Conservation (phyloP, 2,797 vertebrate species). For the Anas georgica region DNA sequence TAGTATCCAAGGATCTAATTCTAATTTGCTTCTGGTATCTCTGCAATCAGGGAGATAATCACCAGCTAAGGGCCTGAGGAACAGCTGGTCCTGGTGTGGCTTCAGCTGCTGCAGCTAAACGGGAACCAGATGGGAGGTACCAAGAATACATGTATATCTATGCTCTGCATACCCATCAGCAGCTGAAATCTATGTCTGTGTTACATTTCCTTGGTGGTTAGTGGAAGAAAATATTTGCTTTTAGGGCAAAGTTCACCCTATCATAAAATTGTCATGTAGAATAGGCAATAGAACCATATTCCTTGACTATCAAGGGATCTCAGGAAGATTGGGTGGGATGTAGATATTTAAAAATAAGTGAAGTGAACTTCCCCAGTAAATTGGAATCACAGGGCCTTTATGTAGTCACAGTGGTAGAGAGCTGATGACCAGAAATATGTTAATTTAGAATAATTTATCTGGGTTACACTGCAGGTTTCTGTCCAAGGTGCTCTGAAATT, state of each 20-base stretch:
- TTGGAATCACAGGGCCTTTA: neutral
- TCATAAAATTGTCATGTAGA: neutral
- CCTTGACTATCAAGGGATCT: neutral
- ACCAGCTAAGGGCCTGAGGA: neutral
- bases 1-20: neutral
- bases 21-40: neutral
- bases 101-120: neutral
- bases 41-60: neutral
- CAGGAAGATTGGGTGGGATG: neutral
- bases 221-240: neutral
- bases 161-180: neutral
- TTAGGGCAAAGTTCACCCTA: neutral
- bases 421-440: neutral
- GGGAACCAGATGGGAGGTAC: neutral
- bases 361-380: neutral
- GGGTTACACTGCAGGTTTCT: neutral
- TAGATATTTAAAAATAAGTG: neutral
- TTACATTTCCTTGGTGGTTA: neutral
- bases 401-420: neutral
- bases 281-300: neutral
- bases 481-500: neutral
- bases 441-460: neutral
- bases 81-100: neutral
- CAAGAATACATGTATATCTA: accelerated
- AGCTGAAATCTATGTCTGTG: neutral